Conservation (phyloP, 2,888 invertebrate genomes). For the Kryphioiulus occultus region DNA sequence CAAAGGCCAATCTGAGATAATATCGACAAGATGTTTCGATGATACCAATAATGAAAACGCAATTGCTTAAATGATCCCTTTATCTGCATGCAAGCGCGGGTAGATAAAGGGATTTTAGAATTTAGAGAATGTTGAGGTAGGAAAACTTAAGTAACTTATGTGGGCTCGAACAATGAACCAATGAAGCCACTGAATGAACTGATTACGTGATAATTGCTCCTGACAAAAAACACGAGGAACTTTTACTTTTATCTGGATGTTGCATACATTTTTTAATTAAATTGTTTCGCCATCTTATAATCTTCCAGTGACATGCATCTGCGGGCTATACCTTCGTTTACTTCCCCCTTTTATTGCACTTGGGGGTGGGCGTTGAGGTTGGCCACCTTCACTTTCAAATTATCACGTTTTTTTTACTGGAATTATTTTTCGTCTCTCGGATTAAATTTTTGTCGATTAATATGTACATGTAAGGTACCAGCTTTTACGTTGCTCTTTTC, state of each 20-base stretch:
- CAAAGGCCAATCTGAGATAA: neutral
- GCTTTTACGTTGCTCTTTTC: neutral
- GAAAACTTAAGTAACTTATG: neutral
- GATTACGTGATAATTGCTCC: neutral
- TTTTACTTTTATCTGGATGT: neutral
- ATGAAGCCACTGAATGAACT: neutral
- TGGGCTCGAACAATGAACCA: neutral
- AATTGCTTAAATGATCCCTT: neutral
- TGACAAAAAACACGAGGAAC: neutral
- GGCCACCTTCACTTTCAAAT: neutral
- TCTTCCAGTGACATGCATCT: conserved; percentile 34
- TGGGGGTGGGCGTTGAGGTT: neutral
- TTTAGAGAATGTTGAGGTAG: neutral
- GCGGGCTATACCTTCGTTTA: neutral
- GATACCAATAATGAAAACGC: neutral
- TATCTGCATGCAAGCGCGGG: neutral
- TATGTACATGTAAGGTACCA: conserved; percentile 11
- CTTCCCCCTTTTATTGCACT: neutral
- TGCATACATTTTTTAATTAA: conserved; percentile 9
- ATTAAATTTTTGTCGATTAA: neutral
- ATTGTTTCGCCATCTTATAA: neutral
- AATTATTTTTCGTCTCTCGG: neutral
- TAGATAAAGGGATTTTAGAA: neutral
- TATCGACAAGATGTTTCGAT: neutral
- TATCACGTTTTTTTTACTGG: neutral